phyloP scores from a whole-genome alignment of 2,113 vertebrate species.

The Phoenicopterus ruber region DNA sequence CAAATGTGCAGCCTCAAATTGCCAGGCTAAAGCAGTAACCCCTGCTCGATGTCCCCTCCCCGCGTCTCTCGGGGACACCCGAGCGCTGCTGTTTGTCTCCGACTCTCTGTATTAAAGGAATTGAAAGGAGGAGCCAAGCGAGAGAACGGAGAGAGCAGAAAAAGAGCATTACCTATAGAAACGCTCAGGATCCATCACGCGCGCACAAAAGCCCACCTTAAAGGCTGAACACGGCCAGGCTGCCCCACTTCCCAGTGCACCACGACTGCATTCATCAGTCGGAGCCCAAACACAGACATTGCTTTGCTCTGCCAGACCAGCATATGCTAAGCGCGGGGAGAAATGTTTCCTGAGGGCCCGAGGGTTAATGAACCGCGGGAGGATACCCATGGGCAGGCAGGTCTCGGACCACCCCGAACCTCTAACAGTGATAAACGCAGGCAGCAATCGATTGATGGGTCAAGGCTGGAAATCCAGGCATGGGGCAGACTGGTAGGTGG shows the following conservation, averaged over 20 bases:
- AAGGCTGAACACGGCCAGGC: background rate
- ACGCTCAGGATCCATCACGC: background rate
- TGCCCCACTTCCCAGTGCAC: background rate
- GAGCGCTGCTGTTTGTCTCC: background rate
- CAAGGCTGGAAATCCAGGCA: background rate
- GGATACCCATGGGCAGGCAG: fast-evolving
- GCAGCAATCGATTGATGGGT: background rate
- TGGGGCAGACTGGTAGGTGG: background rate
- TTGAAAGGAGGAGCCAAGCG: background rate
- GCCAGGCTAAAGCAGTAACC: background rate
- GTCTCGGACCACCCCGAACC: background rate
- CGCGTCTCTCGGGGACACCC: fast-evolving
- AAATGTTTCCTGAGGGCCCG: background rate
- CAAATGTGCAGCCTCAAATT: background rate
- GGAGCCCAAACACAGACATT: fast-evolving
- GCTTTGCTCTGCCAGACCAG: background rate
- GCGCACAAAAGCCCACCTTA: background rate
- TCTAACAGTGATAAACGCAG: background rate
- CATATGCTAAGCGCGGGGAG: background rate
- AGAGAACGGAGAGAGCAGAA: background rate
- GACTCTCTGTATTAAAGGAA: background rate
- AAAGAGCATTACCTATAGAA: background rate
- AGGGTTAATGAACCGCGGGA: fast-evolving
- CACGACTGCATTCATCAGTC: fast-evolving
- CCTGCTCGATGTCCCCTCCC: background rate